These are phyloP conservation scores for Synanthedon andrenaeformis DNA, from an alignment of 2,888 invertebrate species.

Conservation along the genomic window DNA sequence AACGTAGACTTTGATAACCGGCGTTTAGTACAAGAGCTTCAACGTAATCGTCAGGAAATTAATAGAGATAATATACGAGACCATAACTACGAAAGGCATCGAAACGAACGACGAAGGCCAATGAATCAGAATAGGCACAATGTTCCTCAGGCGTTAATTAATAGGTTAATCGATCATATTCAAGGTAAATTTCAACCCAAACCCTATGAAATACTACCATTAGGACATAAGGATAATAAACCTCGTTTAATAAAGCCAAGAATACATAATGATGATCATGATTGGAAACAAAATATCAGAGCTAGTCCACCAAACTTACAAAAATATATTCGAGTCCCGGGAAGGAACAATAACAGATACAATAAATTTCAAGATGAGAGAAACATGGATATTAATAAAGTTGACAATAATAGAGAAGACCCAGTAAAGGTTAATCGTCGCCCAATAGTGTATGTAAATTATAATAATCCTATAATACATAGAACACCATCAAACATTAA, in stretches of 20 bases:
- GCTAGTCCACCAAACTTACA: background rate
- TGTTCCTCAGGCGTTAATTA: no score
- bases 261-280: background rate
- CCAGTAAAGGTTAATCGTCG: background rate
- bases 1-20: no score
- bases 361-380: background rate
- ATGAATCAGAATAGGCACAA: no score
- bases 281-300: background rate
- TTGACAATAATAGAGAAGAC: background rate
- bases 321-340: background rate
- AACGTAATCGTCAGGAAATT: no score
- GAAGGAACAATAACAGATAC: background rate
- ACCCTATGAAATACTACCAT: background rate
- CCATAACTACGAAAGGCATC: no score
- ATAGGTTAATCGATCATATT: background rate
- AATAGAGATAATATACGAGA: no score
- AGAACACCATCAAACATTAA: background rate
- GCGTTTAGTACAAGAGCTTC: no score
- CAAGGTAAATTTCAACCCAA: background rate
- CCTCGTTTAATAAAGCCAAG: background rate
- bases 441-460: background rate
- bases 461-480: background rate
- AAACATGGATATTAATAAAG: background rate
- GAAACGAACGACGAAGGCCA: no score
- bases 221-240: background rate